Conservation (phyloP, 2,888 invertebrate species). For the Tenthredo distinguenda region DNA sequence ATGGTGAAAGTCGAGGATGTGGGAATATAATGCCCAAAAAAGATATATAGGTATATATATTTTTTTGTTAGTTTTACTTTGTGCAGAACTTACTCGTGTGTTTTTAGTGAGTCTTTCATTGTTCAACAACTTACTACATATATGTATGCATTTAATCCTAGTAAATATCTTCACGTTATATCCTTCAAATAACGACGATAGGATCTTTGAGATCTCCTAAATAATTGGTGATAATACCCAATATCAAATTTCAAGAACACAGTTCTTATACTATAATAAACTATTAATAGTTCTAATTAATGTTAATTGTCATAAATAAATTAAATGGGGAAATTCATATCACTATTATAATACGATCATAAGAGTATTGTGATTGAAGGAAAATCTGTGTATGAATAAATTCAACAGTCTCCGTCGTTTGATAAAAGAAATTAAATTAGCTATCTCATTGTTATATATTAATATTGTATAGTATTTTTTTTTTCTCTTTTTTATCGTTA, state of each 20-base stretch:
- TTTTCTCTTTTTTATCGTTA: not conserved
- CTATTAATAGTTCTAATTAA: conserved; percentile 9
- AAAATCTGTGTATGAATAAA: conserved; percentile 18
- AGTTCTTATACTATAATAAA: conserved; percentile 1
- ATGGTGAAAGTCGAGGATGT: not conserved
- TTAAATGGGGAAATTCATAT: conserved; percentile 20
- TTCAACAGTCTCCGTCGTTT: conserved; percentile 21
- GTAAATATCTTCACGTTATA: not conserved
- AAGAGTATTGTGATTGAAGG: not conserved
- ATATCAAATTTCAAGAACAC: conserved; percentile 19
- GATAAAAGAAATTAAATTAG: conserved; percentile 3
- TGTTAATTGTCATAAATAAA: conserved; percentile 2
- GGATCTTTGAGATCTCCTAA: not conserved
- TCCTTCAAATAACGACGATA: not conserved
- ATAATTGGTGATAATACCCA: not conserved
- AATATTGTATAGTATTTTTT: not conserved
- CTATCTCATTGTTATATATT: conserved; percentile 22
- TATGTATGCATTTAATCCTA: not conserved
- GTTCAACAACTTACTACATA: not conserved
- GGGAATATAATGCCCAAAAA: conserved; percentile 22
- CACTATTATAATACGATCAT: conserved; percentile 1
- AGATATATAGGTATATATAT: not conserved
- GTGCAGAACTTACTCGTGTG: conserved; percentile 21
- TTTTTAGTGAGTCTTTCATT: not conserved
- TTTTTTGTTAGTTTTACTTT: conserved; percentile 13